Base-by-base conservation (phyloP, 2,113 vertebrate genomes). In the Amblyornis subalaris region DNA sequence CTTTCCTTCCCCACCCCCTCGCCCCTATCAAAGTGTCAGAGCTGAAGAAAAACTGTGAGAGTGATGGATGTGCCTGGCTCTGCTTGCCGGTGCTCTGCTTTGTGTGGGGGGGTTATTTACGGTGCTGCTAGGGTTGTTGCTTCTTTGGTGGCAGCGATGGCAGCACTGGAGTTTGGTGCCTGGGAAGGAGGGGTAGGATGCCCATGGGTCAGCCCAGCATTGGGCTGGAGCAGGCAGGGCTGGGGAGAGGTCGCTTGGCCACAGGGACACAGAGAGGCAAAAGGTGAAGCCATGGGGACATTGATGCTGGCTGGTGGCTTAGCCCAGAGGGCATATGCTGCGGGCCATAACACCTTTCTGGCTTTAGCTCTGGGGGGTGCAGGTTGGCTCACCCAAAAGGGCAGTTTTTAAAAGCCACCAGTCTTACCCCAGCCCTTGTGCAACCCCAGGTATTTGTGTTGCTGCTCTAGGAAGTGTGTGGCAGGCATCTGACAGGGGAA, bases 11-110 rank as follows among this genome's bases (percentile, higher is more conserved):
- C 94, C 94, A 51, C 95, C 79, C 85, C 92, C 92, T 96, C 72
- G 2, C 35, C 94, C 85, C 92, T 86, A 94, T 92, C 92, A 88
- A 83, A 88, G 95, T 93, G 95, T 90, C 95, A 92, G 82, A 80
- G 79, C 78, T 35, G 24, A 90, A 94, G 92, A 78, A 89, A 95
- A 95, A 64, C 81, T 6, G 17, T 1, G 58, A 85, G 57, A 50
- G 69, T 80, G 94, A 94, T 95, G 92, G 67, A 94, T 85, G 67
- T 7, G 12, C 90, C 76, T 0, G 0, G 90, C 82, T 88, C 69
- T 23, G 85, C 66, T 64, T 93, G 92, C 88, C 76, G 86, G 44
- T 0, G 36, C 77, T 81, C 44, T 87, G 87, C 65, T 53, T 57
- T 8, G 77, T 9, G 28, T 2, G 75, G 64, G 0, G 14, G 50